Percentiles rank a stretch among this genome's conserved stretches.
Conservation (phyloP, 2,797 vertebrate species). For the Lagodon rhomboides region DNA sequence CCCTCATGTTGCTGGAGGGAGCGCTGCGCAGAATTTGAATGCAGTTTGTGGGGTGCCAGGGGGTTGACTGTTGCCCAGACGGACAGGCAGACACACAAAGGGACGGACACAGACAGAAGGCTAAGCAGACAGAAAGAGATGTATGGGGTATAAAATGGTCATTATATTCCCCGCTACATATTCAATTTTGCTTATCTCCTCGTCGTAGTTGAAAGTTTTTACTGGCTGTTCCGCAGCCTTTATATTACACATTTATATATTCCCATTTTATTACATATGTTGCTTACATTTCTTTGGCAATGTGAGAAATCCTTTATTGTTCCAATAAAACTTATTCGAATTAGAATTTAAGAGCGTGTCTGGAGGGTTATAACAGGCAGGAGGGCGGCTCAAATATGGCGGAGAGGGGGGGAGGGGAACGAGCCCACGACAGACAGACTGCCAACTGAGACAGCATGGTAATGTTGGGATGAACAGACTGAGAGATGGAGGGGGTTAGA, state of each 20-base stretch:
- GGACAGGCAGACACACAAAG: slow-evolving; percentile 54
- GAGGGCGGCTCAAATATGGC: slow-evolving; percentile 68
- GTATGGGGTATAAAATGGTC: slow-evolving; percentile 17
- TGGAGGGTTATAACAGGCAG: slow-evolving; percentile 58
- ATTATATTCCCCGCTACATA: slow-evolving; percentile 26
- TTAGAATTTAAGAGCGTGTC: slow-evolving; percentile 55
- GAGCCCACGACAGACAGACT: slow-evolving; percentile 78
- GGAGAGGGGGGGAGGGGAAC: slow-evolving; percentile 60
- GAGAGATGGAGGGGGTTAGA: slow-evolving; percentile 77
- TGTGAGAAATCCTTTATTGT: slow-evolving; percentile 51
- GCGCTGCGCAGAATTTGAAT: slow-evolving; percentile 73
- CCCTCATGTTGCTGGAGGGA: slow-evolving; percentile 56
- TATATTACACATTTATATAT: slow-evolving; percentile 48
- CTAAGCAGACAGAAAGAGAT: slow-evolving; percentile 22
- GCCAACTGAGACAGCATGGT: slow-evolving; percentile 81
- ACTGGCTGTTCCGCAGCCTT: slow-evolving; percentile 14
- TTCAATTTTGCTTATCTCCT: slow-evolving; percentile 42
- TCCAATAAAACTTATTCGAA: slow-evolving; percentile 54
- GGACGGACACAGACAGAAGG: slow-evolving; percentile 41
- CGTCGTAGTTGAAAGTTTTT: slow-evolving; percentile 44
- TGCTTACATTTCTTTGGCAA: slow-evolving; percentile 52
- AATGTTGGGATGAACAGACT: slow-evolving; percentile 82
- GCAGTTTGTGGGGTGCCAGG: slow-evolving; percentile 51
- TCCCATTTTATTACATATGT: slow-evolving; percentile 45
- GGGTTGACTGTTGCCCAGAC: slow-evolving; percentile 61